Percentiles rank a stretch among this genome's conserved stretches.
Conservation (phyloP, 1,140 invertebrate genomes). For the Pseudomyrmex flavicornis region DNA sequence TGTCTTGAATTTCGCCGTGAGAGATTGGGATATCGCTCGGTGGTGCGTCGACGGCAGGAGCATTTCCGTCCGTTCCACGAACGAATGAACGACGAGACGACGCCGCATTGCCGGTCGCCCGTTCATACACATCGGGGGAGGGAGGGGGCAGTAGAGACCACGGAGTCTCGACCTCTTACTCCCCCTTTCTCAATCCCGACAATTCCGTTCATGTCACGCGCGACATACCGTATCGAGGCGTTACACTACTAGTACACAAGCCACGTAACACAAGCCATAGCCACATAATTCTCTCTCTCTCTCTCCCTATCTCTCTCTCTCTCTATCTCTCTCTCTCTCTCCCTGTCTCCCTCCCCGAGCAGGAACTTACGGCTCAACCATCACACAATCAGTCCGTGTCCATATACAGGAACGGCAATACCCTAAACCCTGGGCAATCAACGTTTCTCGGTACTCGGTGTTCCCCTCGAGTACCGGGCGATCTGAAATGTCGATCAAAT, state of each 20-base stretch:
- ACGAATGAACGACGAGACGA: slow-evolving; percentile 11
- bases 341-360: background rate
- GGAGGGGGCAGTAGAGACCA: background rate
- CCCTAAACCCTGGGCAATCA: slow-evolving; percentile 82
- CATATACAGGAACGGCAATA: slow-evolving; percentile 41
- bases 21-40: slow-evolving; percentile 1
- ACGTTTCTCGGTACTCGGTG: slow-evolving; percentile 46
- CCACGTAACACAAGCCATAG: slow-evolving; percentile 38
- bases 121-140: slow-evolving; percentile 4
- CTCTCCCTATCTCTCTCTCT: no score
- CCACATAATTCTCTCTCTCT: slow-evolving; percentile 31
- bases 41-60: slow-evolving; percentile 30
- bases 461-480: background rate
- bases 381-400: slow-evolving; percentile 46
- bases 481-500: slow-evolving; percentile 24
- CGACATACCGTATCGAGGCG: slow-evolving; percentile 41
- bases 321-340: no score
- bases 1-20: slow-evolving; percentile 16
- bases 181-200: background rate
- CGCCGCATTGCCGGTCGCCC: background rate
- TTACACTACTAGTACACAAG: slow-evolving; percentile 39
- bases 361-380: slow-evolving; percentile 32
- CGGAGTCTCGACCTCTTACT: background rate
- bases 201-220: slow-evolving; percentile 55
- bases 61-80: background rate